Evolutionary conservation across 2,888 invertebrate genomes (phyloP), one percentile per base, ranked within the genome.

Genomic region (Furcula furcula): DNA sequence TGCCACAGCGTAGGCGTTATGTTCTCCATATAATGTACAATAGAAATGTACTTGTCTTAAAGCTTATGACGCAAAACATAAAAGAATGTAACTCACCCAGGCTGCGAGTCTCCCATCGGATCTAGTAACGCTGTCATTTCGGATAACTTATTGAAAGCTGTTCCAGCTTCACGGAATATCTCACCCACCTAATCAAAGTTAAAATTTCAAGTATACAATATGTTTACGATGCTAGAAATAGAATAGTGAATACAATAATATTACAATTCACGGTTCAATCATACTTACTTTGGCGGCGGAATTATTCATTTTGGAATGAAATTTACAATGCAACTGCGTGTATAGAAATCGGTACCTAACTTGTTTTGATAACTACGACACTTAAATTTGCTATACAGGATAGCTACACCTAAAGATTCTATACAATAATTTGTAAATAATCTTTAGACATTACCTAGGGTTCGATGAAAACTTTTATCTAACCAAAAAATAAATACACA

Each of bases 111-210:
- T 1, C 94, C 94, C 63, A 95, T 94, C 4, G 97, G 96, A 89
- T 98, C 97, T 16, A 98, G 85, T 65, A 97, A 94, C 94, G 97
- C 95, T 0, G 98, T 98, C 68, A 98, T 91, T 70, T 98, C 98
- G 0, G 98, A 97, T 26, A 98, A 89, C 78, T 96, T 95, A 66
- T 94, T 97, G 77, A 98, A 98, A 0, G 98, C 98, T 46, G 94
- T 93, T 19, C 98, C 98, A 13, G 98, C 98, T 48, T 97, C 97
- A 15, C 96, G 95, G 76, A 98, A 98, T 69, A 98, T 98, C 84
- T 98, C 98, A 33, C 98, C 98, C 50, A 98, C 98, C 97, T 98
- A 13, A 13, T 2, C 22, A 5, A 15, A 23, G 25, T 22, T 1
- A 29, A 20, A 11, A 11, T 16, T n/a, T n/a, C n/a, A 13, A 7